Evolutionary conservation across 2,888 invertebrate genomes (phyloP).

Genomic region (Teinopalpus imperialis): DNA sequence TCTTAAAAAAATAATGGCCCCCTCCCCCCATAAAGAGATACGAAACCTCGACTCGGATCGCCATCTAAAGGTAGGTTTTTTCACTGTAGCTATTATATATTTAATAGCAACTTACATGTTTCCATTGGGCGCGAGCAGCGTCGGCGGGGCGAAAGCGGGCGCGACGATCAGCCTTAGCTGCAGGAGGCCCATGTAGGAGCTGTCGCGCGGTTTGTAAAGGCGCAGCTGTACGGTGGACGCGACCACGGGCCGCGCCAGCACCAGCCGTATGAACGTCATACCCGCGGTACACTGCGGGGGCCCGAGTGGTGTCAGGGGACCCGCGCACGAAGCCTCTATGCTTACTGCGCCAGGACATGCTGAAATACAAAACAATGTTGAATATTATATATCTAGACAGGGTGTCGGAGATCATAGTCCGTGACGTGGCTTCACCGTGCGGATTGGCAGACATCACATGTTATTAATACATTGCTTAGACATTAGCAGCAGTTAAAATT

Average conservation of each 20-base stretch:
- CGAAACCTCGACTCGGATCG: too few relatives aligned
- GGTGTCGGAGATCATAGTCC: too few relatives aligned
- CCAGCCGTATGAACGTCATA: conserved; percentile 92
- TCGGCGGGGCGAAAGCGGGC: conserved; percentile 84
- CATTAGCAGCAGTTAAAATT: too few relatives aligned
- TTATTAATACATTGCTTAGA: too few relatives aligned
- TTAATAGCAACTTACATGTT: conserved; percentile 16
- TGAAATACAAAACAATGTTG: conserved; percentile 39
- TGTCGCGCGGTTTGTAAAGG: conserved; percentile 91
- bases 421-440: too few relatives aligned
- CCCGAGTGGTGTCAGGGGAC: conserved; percentile 90
- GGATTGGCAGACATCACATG: too few relatives aligned
- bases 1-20: too few relatives aligned
- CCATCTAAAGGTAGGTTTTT: too few relatives aligned
- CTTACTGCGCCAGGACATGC: conserved; percentile 95
- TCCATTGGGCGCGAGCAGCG: conserved; percentile 62
- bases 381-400: too few relatives aligned
- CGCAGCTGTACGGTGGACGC: conserved; percentile 90
- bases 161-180: conserved; percentile 93
- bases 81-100: too few relatives aligned
- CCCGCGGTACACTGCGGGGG: conserved; percentile 94
- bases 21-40: too few relatives aligned
- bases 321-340: conserved; percentile 92
- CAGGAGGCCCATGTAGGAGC: conserved; percentile 93
- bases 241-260: conserved; percentile 91